phyloP scores from a whole-genome alignment of 2,888 invertebrate species.

The Lamellibrachia satsuma region DNA sequence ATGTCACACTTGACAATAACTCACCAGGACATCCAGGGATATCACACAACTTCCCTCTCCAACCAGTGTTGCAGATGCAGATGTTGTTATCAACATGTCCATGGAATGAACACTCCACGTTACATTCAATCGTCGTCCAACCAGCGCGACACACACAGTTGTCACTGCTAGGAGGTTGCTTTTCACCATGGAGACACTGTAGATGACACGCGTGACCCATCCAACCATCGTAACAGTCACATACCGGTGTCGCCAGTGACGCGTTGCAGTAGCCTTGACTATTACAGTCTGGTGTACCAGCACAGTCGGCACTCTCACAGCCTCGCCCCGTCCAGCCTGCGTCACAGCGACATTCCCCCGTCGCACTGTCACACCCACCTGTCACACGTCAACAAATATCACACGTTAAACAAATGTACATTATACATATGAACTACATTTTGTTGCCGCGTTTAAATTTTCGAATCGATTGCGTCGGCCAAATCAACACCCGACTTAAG shows the following conservation, averaged over 20 bases:
- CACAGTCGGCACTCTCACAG: constrained; percentile 52
- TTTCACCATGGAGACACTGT: constrained; percentile 46
- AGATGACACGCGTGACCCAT: constrained; percentile 48
- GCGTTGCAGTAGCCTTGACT: constrained; percentile 28
- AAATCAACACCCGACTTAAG: neutral
- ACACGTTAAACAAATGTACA: neutral
- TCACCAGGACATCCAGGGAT: constrained; percentile 51
- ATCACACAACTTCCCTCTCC: constrained; percentile 50
- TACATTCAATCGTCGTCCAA: constrained; percentile 50
- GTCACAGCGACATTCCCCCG: constrained; percentile 48
- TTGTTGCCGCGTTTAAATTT: neutral
- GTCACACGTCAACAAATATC: neutral
- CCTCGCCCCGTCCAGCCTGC: constrained; percentile 52
- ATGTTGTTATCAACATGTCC: constrained; percentile 42
- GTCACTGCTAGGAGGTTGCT: constrained; percentile 22
- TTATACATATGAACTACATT: neutral
- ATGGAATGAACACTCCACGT: constrained; percentile 48
- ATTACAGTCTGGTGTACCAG: constrained; percentile 50
- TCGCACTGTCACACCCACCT: constrained; percentile 53
- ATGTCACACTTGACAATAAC: neutral
- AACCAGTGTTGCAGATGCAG: constrained; percentile 50
- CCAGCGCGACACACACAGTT: constrained; percentile 50
- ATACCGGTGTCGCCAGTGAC: constrained; percentile 24
- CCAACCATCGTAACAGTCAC: constrained; percentile 45
- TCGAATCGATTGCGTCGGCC: neutral